A percentile compares a stretch with the other conserved stretches of the same genome.
Conservation (phyloP, 2,113 vertebrate species). For the Perccottus glenii region DNA sequence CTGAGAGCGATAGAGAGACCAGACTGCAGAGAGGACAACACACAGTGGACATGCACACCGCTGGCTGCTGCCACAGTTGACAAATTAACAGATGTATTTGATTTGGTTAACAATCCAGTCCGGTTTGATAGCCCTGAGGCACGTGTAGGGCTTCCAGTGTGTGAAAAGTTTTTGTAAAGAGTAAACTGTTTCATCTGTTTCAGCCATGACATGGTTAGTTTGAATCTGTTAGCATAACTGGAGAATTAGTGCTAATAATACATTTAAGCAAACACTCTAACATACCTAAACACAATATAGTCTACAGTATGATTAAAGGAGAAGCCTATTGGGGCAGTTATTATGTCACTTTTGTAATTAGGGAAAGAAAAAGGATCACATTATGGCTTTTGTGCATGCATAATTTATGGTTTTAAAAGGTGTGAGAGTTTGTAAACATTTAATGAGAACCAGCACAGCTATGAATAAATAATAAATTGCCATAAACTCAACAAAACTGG, state of each 20-base stretch:
- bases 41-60: constrained; percentile 30
- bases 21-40: constrained; percentile 7
- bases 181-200: neutral
- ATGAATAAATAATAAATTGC: constrained; percentile 31
- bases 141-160: neutral
- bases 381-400: constrained; percentile 22
- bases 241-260: no score
- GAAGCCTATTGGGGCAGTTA: constrained; percentile 3
- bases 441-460: neutral
- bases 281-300: neutral
- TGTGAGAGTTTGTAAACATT: constrained; percentile 8
- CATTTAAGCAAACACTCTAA: neutral
- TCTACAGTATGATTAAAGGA: constrained; percentile 13
- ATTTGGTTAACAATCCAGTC: constrained; percentile 17
- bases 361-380: constrained; percentile 25
- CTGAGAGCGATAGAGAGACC: constrained; percentile 13
- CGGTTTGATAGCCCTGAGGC: constrained; percentile 16
- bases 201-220: no score
- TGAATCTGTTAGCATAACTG: no score
- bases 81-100: constrained; percentile 40
- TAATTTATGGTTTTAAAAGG: constrained; percentile 37
- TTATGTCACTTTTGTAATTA: constrained; percentile 33
- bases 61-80: constrained; percentile 25
- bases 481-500: constrained; percentile 2
- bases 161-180: constrained; percentile 14